Conservation (phyloP, 2,797 vertebrate genomes). For the Gallirallus australis region DNA sequence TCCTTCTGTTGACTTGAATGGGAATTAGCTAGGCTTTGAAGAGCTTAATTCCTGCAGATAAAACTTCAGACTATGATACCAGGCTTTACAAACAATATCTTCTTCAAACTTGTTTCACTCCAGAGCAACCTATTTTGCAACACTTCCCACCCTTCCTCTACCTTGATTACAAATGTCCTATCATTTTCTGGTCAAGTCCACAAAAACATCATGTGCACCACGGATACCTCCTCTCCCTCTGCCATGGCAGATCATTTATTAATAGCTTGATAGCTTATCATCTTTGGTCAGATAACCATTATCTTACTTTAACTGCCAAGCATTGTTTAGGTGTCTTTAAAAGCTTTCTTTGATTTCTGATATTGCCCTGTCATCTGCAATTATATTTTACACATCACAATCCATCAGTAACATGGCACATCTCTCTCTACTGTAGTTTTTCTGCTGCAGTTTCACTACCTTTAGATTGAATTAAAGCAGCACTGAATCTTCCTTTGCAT, state of each 20-base stretch:
- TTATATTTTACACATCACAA: not conserved
- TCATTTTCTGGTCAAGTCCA: not conserved
- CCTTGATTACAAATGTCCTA: not conserved
- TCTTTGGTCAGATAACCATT: not conserved
- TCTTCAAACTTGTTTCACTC: not conserved
- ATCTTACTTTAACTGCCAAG: not conserved
- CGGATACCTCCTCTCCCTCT: not conserved
- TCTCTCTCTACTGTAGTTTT: not conserved
- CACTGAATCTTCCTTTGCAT: not conserved
- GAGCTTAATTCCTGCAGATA: not conserved
- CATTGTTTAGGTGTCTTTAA: not conserved
- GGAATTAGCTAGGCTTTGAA: not conserved
- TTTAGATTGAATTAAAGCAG: not conserved
- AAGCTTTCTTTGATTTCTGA: not conserved
- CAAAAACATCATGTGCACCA: not conserved
- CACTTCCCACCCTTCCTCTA: not conserved
- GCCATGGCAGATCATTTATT: not conserved
- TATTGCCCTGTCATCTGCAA: not conserved
- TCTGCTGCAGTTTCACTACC: not conserved
- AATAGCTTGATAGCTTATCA: not conserved
- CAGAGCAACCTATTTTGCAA: not conserved
- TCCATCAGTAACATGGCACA: not conserved
- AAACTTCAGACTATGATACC: not conserved
- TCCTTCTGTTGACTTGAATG: not conserved
- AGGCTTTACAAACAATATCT: not conserved